A percentile compares a stretch with the other conserved stretches of the same genome.
These are phyloP conservation scores for Cydia strobilella DNA, from an alignment of 1,140 invertebrate genomes.

Conservation along the genomic window DNA sequence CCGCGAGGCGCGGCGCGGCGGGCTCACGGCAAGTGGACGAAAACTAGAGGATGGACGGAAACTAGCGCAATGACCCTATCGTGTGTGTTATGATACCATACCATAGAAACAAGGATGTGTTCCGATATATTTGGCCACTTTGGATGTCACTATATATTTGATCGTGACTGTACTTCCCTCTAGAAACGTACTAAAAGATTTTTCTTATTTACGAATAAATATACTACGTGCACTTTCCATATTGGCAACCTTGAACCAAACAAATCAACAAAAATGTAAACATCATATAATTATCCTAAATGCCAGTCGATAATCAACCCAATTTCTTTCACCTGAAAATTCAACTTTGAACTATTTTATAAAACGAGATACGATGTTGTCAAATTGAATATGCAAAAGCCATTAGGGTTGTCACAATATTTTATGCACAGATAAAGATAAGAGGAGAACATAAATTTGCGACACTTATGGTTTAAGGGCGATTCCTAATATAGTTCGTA, in stretches of 20 bases:
- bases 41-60: too few species aligned
- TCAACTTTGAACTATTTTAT: neutral
- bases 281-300: neutral
- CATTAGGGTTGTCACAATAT: conserved; percentile 24
- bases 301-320: neutral
- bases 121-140: too few species aligned
- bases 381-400: neutral
- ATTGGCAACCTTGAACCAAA: neutral
- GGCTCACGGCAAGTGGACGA: too few species aligned
- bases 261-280: neutral
- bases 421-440: conserved; percentile 20
- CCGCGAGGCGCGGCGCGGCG: too few species aligned
- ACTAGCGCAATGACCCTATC: too few species aligned
- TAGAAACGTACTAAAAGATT: too few species aligned
- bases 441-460: neutral
- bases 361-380: neutral
- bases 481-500: conserved; percentile 9
- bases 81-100: too few species aligned
- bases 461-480: conserved; percentile 14
- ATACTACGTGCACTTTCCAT: neutral
- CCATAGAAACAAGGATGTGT: too few species aligned
- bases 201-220: neutral
- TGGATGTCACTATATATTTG: too few species aligned
- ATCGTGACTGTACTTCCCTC: too few species aligned
- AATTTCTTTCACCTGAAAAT: neutral